Conservation (phyloP, 1,140 invertebrate genomes). For the Melanaphis sacchari region DNA sequence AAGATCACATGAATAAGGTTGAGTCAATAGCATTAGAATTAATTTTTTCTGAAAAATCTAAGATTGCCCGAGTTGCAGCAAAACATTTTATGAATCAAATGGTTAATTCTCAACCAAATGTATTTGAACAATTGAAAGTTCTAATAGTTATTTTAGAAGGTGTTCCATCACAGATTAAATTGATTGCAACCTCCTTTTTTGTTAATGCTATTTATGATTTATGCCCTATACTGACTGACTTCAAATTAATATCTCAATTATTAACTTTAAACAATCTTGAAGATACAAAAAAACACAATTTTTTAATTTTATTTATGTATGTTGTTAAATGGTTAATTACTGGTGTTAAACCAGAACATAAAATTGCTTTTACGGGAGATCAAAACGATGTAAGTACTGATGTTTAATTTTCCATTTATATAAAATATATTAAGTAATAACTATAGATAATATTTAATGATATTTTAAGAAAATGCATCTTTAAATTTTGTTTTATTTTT, state of each 20-base stretch:
- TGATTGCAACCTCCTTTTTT: not conserved
- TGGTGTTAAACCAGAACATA: conserved; percentile 13
- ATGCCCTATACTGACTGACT: not conserved
- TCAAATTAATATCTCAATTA: conserved; percentile 21
- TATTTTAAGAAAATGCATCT: too few relatives aligned
- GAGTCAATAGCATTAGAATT: conserved; percentile 50
- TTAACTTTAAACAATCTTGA: conserved; percentile 17
- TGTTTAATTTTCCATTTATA: not conserved
- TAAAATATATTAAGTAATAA: not conserved
- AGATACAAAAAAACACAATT: conserved; percentile 24
- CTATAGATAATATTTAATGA: too few relatives aligned
- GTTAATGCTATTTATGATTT: conserved; percentile 15
- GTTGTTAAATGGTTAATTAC: conserved; percentile 35
- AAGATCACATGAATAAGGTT: not conserved
- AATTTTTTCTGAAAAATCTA: conserved; percentile 48
- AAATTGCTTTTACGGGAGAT: not conserved
- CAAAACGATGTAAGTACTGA: conserved; percentile 31
- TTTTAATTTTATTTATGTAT: conserved; percentile 23
- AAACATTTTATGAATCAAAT: conserved; percentile 21
- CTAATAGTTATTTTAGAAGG: not conserved
- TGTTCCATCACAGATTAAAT: not conserved
- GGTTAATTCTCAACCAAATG: not conserved
- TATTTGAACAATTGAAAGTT: conserved; percentile 8
- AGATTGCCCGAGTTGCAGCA: conserved; percentile 3
- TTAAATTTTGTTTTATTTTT: too few relatives aligned